Evolutionary conservation across 2,797 vertebrate species (phyloP), one percentile per base, ranked within the genome.

Genomic region (Semaprochilodus insignis): DNA sequence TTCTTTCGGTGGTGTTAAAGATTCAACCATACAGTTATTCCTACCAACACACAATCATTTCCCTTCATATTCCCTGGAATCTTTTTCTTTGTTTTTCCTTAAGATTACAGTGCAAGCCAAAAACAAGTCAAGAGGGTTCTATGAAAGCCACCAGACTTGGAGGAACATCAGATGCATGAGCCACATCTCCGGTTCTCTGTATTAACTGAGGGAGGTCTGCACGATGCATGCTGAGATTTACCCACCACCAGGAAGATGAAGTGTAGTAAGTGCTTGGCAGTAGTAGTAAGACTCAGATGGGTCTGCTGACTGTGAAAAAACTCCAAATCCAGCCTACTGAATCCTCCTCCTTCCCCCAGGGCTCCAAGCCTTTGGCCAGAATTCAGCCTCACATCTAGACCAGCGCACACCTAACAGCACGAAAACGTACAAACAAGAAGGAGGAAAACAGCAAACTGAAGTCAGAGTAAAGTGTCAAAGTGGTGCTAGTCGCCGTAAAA

Each of bases 281-380:
- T 19, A 23, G 40, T 19, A 70, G 21, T 48, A 3, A 34, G 34
- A 67, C 44, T 48, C 36, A 48, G n/a, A 48, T 62, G 25, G 25
- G 62, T 25, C 48, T 27, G 70, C 44, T 52, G 69, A 72, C 44
- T 52, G 23, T 21, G 48, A 72, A 54, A n/a, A 66, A 73, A 73
- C 23, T 73, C 70, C 34, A 74, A 74, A 73, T 75, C 62, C 79
- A 81, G 27, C 34, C 51, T 73, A n/a, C 19, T 40, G 60, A 31
- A 72, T 54, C 25, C 51, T 72, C 23, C 17, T 27, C 54, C 8
- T 51, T 17, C 13, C 17, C 44, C 15, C 17, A 5, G 51, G 25
- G 15, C 52, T 31, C 54, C 70, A 27, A 19, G 15, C 5, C 63
- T 73, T 73, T 10, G 69, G 40, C 25, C 44, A 25, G 48, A 72